Evolutionary conservation across 2,888 invertebrate species (phyloP).

Genomic region (Leptopilina syphax): DNA sequence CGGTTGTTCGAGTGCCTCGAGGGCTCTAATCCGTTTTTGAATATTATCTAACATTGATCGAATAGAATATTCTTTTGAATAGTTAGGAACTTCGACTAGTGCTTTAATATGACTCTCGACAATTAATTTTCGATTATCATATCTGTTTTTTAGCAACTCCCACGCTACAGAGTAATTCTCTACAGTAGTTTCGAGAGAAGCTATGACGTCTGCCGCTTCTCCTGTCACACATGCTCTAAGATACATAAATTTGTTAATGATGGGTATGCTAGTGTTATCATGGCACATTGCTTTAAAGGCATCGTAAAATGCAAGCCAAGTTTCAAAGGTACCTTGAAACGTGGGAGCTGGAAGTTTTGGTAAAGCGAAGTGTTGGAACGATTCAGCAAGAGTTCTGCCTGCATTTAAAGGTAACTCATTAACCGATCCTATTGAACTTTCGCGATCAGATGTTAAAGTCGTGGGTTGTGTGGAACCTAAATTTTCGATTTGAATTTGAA

Average conservation of each 20-base stretch:
- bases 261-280: constrained; percentile 25
- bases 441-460: too few species aligned
- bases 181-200: background rate
- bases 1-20: background rate
- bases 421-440: too few species aligned
- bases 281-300: constrained; percentile 35
- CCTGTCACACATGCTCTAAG: constrained; percentile 33
- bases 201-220: constrained; percentile 34
- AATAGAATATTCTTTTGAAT: constrained; percentile 20
- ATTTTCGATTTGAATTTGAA: background rate
- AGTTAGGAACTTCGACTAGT: background rate
- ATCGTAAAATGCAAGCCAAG: constrained; percentile 39
- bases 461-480: background rate
- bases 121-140: background rate
- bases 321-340: constrained; percentile 28
- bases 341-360: background rate
- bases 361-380: background rate
- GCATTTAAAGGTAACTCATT: too few species aligned
- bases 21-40: constrained; percentile 22
- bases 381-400: background rate
- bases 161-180: constrained; percentile 12
- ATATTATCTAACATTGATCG: constrained; percentile 28
- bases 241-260: constrained; percentile 45
- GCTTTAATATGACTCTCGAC: background rate
- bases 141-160: background rate